A percentile compares a stretch with the other conserved stretches of the same genome.
Conservation (phyloP, 1,140 invertebrate genomes). For the Rhagoletis zephyria region DNA sequence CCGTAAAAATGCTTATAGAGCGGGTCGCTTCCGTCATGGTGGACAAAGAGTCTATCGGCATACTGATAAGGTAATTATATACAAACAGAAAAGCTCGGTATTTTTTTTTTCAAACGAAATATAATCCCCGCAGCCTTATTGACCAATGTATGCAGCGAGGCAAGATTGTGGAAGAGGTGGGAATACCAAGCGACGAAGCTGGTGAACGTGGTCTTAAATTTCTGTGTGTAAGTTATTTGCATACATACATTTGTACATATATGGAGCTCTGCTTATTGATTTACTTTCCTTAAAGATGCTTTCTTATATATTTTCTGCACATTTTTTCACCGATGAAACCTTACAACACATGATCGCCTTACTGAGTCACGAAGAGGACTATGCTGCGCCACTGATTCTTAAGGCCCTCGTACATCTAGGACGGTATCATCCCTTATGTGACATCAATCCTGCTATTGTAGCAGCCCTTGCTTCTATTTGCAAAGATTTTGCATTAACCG, state of each 20-base stretch:
- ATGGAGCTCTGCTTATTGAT: neutral
- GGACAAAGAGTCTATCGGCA: slow-evolving; percentile 87
- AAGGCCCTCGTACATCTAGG: slow-evolving; percentile 90
- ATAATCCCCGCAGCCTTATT: slow-evolving; percentile 62
- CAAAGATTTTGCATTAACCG: slow-evolving; percentile 88
- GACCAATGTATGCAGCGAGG: slow-evolving; percentile 71
- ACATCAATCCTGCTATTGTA: slow-evolving; percentile 75
- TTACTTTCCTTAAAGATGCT: slow-evolving; percentile 73
- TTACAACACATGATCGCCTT: slow-evolving; percentile 85
- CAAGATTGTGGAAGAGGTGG: slow-evolving; percentile 78
- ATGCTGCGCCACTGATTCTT: slow-evolving; percentile 85
- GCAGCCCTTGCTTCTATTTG: slow-evolving; percentile 86
- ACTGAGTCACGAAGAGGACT: slow-evolving; percentile 86
- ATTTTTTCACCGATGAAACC: slow-evolving; percentile 91
- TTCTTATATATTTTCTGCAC: slow-evolving; percentile 91
- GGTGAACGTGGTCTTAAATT: slow-evolving; percentile 87
- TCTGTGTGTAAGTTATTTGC: slow-evolving; percentile 77
- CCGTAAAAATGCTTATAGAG: slow-evolving; percentile 94
- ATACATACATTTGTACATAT: neutral
- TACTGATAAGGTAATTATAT: slow-evolving; percentile 77
- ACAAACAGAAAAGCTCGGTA: too few relatives aligned
- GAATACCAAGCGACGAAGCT: slow-evolving; percentile 84
- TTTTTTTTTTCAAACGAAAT: neutral
- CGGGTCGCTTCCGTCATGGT: slow-evolving; percentile 95
- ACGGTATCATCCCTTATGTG: slow-evolving; percentile 86